These are phyloP conservation scores for Pyrocoelia pectoralis DNA, from an alignment of 2,888 invertebrate species.

Conservation along the genomic window DNA sequence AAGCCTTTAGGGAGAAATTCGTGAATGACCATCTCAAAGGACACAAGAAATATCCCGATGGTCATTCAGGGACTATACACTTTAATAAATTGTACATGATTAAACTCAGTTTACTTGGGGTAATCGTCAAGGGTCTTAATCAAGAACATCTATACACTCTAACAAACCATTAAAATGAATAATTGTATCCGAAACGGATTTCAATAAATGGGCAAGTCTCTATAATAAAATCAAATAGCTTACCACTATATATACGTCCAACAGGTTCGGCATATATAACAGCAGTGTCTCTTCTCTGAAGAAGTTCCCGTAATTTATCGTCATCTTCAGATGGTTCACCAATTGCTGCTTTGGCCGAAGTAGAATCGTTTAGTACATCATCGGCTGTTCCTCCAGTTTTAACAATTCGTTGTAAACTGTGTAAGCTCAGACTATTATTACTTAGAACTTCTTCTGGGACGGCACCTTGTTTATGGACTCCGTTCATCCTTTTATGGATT, in stretches of 20 bases:
- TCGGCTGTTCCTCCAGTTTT: slow-evolving; percentile 49
- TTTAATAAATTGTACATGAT: slow-evolving; percentile 32
- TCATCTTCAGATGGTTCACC: slow-evolving; percentile 53
- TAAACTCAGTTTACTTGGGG: slow-evolving; percentile 31
- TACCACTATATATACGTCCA: slow-evolving; percentile 39
- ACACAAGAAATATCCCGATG: slow-evolving; percentile 22
- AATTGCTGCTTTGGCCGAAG: slow-evolving; percentile 49
- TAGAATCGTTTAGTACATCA: slow-evolving; percentile 45
- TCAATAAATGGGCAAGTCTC: background rate
- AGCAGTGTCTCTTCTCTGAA: slow-evolving; percentile 63
- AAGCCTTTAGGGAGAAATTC: slow-evolving; percentile 22
- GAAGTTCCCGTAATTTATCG: slow-evolving; percentile 60
- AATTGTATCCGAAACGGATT: slow-evolving; percentile 13
- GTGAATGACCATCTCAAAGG: slow-evolving; percentile 26
- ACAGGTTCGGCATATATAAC: slow-evolving; percentile 58
- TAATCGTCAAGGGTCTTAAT: slow-evolving; percentile 29
- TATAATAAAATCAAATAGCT: slow-evolving; percentile 24
- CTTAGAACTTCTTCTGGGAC: slow-evolving; percentile 49
- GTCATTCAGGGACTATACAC: slow-evolving; percentile 28
- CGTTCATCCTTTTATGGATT: slow-evolving; percentile 43
- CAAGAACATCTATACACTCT: slow-evolving; percentile 17
- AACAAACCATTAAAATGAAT: slow-evolving; percentile 19
- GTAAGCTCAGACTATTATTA: slow-evolving; percentile 46
- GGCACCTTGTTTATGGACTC: slow-evolving; percentile 45
- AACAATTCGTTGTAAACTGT: slow-evolving; percentile 43